Evolutionary conservation across 37 sponge, comb jelly and placozoan genomes (phyloP).

Genomic region (Theonella swinhoei): DNA sequence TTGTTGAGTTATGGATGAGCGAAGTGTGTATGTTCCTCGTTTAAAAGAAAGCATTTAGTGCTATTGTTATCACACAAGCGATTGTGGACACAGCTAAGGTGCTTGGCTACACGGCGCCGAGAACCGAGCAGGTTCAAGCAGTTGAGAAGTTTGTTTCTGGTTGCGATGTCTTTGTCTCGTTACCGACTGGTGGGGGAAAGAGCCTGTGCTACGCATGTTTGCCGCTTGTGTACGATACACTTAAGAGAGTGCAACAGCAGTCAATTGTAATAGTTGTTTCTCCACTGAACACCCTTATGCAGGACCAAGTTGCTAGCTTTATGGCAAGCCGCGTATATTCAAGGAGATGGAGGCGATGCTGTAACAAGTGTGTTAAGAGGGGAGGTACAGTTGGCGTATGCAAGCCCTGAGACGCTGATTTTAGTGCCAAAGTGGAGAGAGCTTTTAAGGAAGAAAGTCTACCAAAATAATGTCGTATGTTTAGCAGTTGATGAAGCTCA

Average conservation of each 20-base stretch:
- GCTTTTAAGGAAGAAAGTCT: neutral
- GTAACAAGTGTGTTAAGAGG: neutral
- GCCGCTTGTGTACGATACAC: constrained; percentile 17
- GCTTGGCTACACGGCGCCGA: constrained; percentile 15
- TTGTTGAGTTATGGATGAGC: too few species aligned
- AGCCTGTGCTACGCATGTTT: constrained; percentile 13
- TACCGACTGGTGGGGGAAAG: constrained; percentile 38
- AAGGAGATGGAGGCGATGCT: neutral
- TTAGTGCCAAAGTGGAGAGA: constrained; percentile 7
- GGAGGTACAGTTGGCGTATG: constrained; percentile 12
- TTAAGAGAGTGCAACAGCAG: neutral
- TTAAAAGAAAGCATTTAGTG: neutral
- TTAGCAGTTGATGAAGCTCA: constrained; percentile 42
- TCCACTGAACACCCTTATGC: constrained; percentile 34
- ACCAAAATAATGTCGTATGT: neutral
- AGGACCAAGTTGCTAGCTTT: constrained; percentile 3
- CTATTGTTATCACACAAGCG: neutral
- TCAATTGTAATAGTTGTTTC: constrained; percentile 32
- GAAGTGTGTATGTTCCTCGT: too few species aligned
- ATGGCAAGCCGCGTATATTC: neutral
- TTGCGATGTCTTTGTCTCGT: constrained; percentile 21
- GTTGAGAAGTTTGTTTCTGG: constrained; percentile 15
- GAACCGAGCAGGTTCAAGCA: constrained; percentile 11
- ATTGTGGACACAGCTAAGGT: neutral
- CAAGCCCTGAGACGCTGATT: constrained; percentile 23